phyloP scores from a whole-genome alignment of 2,797 vertebrate genomes.

The Poeciliopsis infans region DNA sequence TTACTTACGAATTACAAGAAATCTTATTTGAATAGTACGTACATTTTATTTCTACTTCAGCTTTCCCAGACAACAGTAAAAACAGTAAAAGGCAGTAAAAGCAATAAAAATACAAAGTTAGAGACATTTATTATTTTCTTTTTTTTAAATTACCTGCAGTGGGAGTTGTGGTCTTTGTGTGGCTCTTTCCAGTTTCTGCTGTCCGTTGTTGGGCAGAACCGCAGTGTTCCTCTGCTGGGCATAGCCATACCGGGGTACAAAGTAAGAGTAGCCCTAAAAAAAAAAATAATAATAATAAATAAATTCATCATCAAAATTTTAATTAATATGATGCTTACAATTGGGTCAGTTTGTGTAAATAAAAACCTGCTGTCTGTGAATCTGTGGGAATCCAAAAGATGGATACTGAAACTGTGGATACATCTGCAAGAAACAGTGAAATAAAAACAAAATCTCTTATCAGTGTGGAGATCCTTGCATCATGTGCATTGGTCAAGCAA shows the following conservation, averaged over 20 bases:
- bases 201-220: constrained; percentile 62
- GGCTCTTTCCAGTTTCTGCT: constrained; percentile 67
- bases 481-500: neutral
- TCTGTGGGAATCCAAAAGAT: constrained; percentile 67
- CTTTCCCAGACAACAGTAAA: neutral
- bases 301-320: neutral
- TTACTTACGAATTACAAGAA: neutral
- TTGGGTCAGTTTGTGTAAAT: constrained; percentile 5
- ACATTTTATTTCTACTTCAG: no score
- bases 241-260: constrained; percentile 71
- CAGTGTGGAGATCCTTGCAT: neutral
- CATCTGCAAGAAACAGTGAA: constrained; percentile 48
- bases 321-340: neutral
- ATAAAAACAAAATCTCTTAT: neutral
- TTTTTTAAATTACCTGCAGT: constrained; percentile 65
- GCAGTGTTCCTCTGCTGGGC: constrained; percentile 72
- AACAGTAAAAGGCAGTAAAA: neutral
- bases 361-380: constrained; percentile 71
- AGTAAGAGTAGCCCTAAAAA: constrained; percentile 76
- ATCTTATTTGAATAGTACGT: neutral
- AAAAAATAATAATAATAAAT: neutral
- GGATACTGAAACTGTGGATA: constrained; percentile 71
- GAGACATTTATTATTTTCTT: neutral
- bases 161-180: constrained; percentile 78
- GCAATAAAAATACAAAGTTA: neutral